Base-by-base conservation (phyloP, 2,888 invertebrate species). In the Drosophila cognata region DNA sequence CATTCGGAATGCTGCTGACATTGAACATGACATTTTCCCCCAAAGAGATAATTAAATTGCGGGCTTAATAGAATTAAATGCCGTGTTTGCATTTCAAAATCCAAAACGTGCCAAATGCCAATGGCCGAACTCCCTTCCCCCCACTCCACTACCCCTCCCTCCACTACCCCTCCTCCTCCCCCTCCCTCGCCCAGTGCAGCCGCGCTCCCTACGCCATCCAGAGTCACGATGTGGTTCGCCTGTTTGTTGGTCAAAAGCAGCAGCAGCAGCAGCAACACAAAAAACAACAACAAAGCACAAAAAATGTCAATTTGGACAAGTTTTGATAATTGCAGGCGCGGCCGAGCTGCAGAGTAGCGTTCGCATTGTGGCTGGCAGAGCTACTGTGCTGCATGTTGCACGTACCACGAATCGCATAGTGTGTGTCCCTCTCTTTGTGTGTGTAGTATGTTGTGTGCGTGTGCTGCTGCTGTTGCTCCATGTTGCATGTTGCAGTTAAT, bases 401-500 rank as follows among this genome's bases (percentile, higher is more conserved):
- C 74, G 79, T 74, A 70, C 57, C 66, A 58, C 52, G 56, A 66
- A 66, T 52, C 50, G 50, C 76, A 36, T 57, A 59, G 8, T 57
- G 50, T 70, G 58, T 28, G 28, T 38, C n/a, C 41, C 41, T 21
- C 25, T 29, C 7, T 55, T 21, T 21, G 33, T 33, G 16, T n/a
- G 18, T 46, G 46, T 36, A 55, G 7, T 21, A 21, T 62, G 52
- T 48, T 52, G 71, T 62, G 65, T 64, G 74, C 46, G 71, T 65
- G 67, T 31, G 33, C 53, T 51, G 36, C 36, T 69, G 71, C 68
- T 56, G 55, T 67, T 64, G 75, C 65, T 75, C 77, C 88, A 90
- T 82, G 85, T 88, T 90, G 88, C 88, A 88, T 90, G 90, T 89
- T 90, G 89, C 89, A 88, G 90, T 88, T 88, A 88, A 90, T 88